Conservation (phyloP, 2,797 vertebrate genomes). For the Etheostoma nigrum region DNA sequence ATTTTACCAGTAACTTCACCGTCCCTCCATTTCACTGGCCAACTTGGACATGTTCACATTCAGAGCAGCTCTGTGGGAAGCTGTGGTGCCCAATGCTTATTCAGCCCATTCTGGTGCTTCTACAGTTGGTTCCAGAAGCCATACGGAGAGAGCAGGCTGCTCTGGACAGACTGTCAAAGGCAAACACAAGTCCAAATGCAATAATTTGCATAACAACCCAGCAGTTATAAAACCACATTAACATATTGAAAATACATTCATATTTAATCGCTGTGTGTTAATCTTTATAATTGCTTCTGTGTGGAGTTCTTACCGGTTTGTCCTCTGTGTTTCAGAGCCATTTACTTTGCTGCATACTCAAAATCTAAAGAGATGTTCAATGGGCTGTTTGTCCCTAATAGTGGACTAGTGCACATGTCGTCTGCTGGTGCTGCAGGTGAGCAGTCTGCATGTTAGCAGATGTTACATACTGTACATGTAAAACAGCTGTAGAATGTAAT, state of each 20-base stretch:
- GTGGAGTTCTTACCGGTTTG: slow-evolving; percentile 32
- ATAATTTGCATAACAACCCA: slow-evolving; percentile 49
- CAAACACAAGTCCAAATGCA: slow-evolving; percentile 32
- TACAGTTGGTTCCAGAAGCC: slow-evolving; percentile 75
- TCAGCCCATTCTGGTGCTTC: slow-evolving; percentile 73
- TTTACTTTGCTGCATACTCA: slow-evolving; percentile 97
- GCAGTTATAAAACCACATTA: slow-evolving; percentile 35
- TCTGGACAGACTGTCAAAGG: slow-evolving; percentile 62
- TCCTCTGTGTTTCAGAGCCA: slow-evolving; percentile 88
- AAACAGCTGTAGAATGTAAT: background rate
- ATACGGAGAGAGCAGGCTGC: slow-evolving; percentile 51
- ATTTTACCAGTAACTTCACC: slow-evolving; percentile 40
- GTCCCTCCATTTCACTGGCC: slow-evolving; percentile 17
- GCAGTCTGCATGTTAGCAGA: slow-evolving; percentile 18
- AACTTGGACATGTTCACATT: slow-evolving; percentile 51
- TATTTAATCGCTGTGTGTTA: background rate
- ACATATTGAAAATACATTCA: slow-evolving; percentile 22
- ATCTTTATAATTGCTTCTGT: slow-evolving; percentile 4
- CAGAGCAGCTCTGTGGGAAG: slow-evolving; percentile 51
- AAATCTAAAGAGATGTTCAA: slow-evolving; percentile 96
- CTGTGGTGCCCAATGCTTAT: slow-evolving; percentile 72
- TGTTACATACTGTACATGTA: background rate
- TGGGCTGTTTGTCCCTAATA: slow-evolving; percentile 92
- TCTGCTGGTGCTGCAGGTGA: slow-evolving; percentile 96
- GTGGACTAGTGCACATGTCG: slow-evolving; percentile 93